Conservation (phyloP, 2,888 invertebrate species). For the Malachius bipustulatus region DNA sequence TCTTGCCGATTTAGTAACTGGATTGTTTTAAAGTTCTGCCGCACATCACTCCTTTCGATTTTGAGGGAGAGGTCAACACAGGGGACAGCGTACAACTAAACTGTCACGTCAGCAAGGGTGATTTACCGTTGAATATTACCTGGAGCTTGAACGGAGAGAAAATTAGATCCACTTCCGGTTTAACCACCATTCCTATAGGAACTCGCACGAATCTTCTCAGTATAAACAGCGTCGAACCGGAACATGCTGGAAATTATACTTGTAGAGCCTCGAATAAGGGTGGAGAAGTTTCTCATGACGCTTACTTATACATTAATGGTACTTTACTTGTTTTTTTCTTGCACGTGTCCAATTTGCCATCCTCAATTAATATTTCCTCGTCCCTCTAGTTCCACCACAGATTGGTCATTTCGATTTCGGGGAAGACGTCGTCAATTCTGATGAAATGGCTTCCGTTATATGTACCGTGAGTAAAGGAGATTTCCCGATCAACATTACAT, state of each 20-base stretch:
- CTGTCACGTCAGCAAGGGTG: constrained; percentile 58
- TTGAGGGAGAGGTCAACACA: constrained; percentile 53
- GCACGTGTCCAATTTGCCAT: too few relatives aligned
- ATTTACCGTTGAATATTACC: constrained; percentile 55
- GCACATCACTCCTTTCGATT: constrained; percentile 54
- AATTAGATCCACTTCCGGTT: constrained; percentile 42
- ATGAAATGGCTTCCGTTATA: constrained; percentile 49
- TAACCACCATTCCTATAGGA: constrained; percentile 37
- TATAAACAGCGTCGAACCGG: constrained; percentile 36
- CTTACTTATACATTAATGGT: constrained; percentile 55
- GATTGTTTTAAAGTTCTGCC: constrained; percentile 39
- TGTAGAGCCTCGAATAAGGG: constrained; percentile 54
- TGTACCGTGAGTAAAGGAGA: constrained; percentile 59
- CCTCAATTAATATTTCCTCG: constrained; percentile 1
- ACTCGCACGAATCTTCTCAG: constrained; percentile 44
- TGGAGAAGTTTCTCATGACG: constrained; percentile 49
- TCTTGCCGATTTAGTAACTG: constrained; percentile 6
- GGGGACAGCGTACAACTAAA: constrained; percentile 54
- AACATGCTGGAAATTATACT: constrained; percentile 57
- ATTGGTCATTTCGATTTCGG: constrained; percentile 41
- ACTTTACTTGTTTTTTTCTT: constrained; percentile 26
- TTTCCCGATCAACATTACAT: constrained; percentile 39
- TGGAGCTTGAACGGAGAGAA: constrained; percentile 58
- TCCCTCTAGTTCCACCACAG: constrained; percentile 23
- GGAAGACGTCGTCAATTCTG: constrained; percentile 44